Percentiles rank a stretch among this genome's conserved stretches.
Evolutionary conservation across 1,140 invertebrate genomes (phyloP).

Genomic region (Drosophila truncata): DNA sequence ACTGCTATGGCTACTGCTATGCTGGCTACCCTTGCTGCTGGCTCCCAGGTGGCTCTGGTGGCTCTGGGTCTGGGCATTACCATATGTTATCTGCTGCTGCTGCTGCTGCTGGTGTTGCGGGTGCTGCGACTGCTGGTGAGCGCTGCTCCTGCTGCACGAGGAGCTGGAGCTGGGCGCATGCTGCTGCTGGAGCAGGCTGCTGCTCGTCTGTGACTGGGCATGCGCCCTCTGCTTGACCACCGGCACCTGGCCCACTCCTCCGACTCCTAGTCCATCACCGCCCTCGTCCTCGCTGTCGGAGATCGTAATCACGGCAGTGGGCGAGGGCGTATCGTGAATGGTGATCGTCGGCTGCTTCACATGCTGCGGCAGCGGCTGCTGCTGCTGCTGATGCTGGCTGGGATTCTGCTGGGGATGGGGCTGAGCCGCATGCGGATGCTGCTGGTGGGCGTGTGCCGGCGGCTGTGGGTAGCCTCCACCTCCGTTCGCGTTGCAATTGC

Average conservation of each 20-base stretch:
- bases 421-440: slow-evolving; percentile 71
- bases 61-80: slow-evolving; percentile 69
- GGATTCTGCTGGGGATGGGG: slow-evolving; percentile 70
- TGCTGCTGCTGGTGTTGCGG: slow-evolving; percentile 48
- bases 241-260: slow-evolving; percentile 43
- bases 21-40: slow-evolving; percentile 54
- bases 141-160: slow-evolving; percentile 43
- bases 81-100: slow-evolving; percentile 72
- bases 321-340: slow-evolving; percentile 96
- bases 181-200: slow-evolving; percentile 56
- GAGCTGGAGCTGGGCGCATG: slow-evolving; percentile 63
- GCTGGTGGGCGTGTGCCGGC: slow-evolving; percentile 73
- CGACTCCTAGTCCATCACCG: slow-evolving; percentile 84
- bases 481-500: slow-evolving; percentile 66
- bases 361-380: slow-evolving; percentile 56
- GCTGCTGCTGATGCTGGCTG: slow-evolving; percentile 58
- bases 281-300: slow-evolving; percentile 97
- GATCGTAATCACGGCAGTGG: slow-evolving; percentile 96
- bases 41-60: slow-evolving; percentile 59
- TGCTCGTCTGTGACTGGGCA: slow-evolving; percentile 86
- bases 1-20: slow-evolving; percentile 57
- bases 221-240: slow-evolving; percentile 82
- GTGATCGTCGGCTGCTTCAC: slow-evolving; percentile 90
- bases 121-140: slow-evolving; percentile 46
- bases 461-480: slow-evolving; percentile 77